Percentiles rank a stretch among this genome's conserved stretches.
Evolutionary conservation across 2,797 vertebrate species (phyloP).

Genomic region (Loriculus beryllinus): DNA sequence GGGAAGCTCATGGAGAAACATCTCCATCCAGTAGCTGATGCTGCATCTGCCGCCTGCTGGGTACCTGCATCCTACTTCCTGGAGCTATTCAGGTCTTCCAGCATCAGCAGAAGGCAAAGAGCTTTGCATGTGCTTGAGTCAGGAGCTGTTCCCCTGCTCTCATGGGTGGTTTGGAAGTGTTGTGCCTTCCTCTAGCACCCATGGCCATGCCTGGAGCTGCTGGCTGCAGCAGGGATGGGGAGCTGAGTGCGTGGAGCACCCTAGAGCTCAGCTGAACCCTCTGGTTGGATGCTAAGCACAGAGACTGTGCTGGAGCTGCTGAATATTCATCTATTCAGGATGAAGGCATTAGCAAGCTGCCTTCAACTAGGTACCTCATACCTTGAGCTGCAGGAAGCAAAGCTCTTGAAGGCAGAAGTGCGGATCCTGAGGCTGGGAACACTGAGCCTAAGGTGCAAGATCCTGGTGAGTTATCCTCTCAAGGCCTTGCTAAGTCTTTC

Average conservation of each 20-base stretch:
- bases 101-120: not conserved
- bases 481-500: not conserved
- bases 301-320: not conserved
- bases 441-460: not conserved
- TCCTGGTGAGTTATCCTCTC: not conserved
- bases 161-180: fast-evolving
- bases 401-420: not conserved
- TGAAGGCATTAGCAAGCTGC: not conserved
- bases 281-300: fast-evolving
- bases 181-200: not conserved
- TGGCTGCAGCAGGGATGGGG: not conserved
- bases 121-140: fast-evolving
- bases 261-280: not conserved
- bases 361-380: not conserved
- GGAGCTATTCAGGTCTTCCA: not conserved
- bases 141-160: fast-evolving
- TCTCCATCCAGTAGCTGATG: not conserved
- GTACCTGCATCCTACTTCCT: fast-evolving
- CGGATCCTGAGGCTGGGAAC: not conserved
- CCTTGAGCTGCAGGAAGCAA: not conserved
- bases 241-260: not conserved
- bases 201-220: fast-evolving
- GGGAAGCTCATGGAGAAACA: fast-evolving
- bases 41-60: fast-evolving
- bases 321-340: fast-evolving